Evolutionary conservation across 2,113 vertebrate genomes (phyloP), one percentile per base, ranked within the genome.

Genomic region (Grammomys surdaster): DNA sequence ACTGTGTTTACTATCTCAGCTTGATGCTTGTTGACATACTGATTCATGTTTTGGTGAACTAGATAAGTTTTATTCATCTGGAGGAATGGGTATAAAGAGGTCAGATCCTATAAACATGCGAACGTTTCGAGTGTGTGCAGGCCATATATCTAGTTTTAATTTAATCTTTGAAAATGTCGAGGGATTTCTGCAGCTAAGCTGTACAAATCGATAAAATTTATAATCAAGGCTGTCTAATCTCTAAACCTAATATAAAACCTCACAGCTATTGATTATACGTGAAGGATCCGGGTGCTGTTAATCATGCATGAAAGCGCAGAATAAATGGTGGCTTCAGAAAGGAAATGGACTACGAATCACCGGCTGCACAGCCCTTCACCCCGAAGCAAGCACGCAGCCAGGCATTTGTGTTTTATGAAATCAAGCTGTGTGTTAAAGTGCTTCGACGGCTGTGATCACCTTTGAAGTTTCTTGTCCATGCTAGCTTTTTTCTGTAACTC

Each of bases 131-230:
- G 95, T 97, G 36, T 84, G 94, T 78, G 76, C 95, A 93, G 76
- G 73, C 97, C 93, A 77, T 98, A 98, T 98, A 99, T 99, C 98
- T 99, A 88, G 96, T 98, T 99, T 99, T 98, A 99, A 99, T 99
- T 99, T 98, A 98, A 98, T 96, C 97, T 98, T 95, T 76, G 92
- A 96, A 98, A 98, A 97, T 97, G 95, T 84, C 98, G 97, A 98
- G 97, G 77, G 96, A 97, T 97, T 98, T 98, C 97, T 98, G 95
- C 97, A 98, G 97, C 98, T 98, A 98, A 99, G 95, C 97, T 97
- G 96, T 97, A 96, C 56, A 97, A 98, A 99, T 99, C 99, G 95
- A 99, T 99, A 94, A 98, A 98, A 99, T 99, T 99, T 99, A 99
- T 99, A 99, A 98, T 98, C 97, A 98, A 95, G 98, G 96, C 98